Base-by-base conservation (phyloP, 2,888 invertebrate species). In the Agonum fuliginosum region DNA sequence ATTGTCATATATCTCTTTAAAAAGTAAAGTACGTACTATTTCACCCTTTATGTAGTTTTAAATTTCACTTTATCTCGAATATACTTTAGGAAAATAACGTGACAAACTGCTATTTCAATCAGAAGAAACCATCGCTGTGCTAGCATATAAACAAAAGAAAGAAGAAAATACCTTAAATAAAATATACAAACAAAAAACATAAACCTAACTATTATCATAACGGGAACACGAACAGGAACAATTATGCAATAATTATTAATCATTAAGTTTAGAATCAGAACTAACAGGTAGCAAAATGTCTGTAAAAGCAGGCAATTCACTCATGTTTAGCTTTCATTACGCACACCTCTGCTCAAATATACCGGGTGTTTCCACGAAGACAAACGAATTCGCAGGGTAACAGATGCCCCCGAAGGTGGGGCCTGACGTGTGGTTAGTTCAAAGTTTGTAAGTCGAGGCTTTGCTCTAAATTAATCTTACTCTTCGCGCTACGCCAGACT, bases 391-490 rank as follows among this genome's bases (percentile, higher is more conserved):
- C 30, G 10, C n/a, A 12, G 30, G 27, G 46, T 46, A 70, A 70
- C 46, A 10, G 70, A 70, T 67, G 70, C 46, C 43, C 17, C 46
- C 17, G 19, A 37, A 46, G 70, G 43, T 70, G 46, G 46, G 17
- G 5, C 19, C 19, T 70, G 70, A 27, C 46, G 27, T 70, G 70
- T 46, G 46, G 70, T 70, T 27, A 22, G 41, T 4, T n/a, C 22
- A 70, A 70, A 70, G 46, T 43, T 46, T 46, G 70, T 46, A 43
- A 43, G 67, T 22, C 70, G 70, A 70, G 22, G 24, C 70, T 20
- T 17, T 37, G 41, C 70, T 70, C 27, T 6, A 46, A 70, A 70
- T 70, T 70, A 70, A 70, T 70, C 70, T 70, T 70, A 70, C 70
- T 70, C 43, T 70, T 46, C 27, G 4, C 43, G 22, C 19, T 5